These are phyloP conservation scores for Hiodon alosoides DNA, from an alignment of 2,113 vertebrate species.

Conservation along the genomic window DNA sequence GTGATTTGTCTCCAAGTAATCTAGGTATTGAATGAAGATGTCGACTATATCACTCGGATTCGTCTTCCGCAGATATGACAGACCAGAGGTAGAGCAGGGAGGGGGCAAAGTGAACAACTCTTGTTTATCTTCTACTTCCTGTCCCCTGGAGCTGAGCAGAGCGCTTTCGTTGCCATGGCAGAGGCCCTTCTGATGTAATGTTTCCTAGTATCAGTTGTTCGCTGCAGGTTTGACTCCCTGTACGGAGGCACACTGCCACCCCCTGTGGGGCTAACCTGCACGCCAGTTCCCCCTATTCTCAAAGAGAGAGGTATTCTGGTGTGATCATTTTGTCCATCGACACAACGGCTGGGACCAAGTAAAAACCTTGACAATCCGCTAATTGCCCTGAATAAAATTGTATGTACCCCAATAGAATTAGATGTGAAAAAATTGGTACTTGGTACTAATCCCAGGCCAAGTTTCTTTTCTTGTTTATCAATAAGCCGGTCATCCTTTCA, in stretches of 20 bases:
- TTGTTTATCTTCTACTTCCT: slow-evolving; percentile 21
- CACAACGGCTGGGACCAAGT: too few species aligned
- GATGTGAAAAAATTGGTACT: too few species aligned
- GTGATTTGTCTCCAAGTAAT: not conserved
- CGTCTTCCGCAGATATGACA: too few species aligned
- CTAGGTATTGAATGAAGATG: not conserved
- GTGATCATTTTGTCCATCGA: not conserved
- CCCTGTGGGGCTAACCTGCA: not conserved
- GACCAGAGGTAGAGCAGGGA: not conserved
- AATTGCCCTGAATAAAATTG: too few species aligned
- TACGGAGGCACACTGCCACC: not conserved
- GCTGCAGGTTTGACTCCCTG: not conserved
- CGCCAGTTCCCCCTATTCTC: too few species aligned
- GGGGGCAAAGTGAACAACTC: not conserved
- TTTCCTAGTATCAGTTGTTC: not conserved
- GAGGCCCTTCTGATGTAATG: slow-evolving; percentile 15
- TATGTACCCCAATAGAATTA: too few species aligned
- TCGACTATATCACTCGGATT: not conserved
- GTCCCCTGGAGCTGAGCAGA: not conserved
- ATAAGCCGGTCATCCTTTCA: too few species aligned
- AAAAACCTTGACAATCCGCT: too few species aligned
- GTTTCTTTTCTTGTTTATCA: too few species aligned
- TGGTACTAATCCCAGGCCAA: too few species aligned
- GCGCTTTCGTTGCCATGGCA: slow-evolving; percentile 16
- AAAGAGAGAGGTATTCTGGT: not conserved